Base-by-base conservation (phyloP, 1,140 invertebrate species). In the Stegodyphus dumicola region DNA sequence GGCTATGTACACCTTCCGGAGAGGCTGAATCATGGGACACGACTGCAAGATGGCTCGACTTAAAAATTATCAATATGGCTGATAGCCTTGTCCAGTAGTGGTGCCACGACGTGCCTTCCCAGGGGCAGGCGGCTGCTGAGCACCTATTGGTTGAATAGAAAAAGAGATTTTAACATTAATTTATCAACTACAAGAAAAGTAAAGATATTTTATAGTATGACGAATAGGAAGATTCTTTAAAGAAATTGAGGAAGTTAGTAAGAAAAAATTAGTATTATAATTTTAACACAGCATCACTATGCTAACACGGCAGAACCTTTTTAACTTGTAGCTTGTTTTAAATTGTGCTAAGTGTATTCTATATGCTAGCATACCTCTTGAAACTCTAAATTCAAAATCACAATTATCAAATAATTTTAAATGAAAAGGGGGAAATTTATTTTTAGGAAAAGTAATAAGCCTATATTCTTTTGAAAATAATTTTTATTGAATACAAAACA, bases 11-110 rank as follows among this genome's bases (percentile, higher is more conserved):
- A 84, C 81, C 73, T 75, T 84, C 81, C 9, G 15, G 65, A 65
- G 13, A 76, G 81, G 74, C 67, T 73, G 79, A 52, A 74, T 84
- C 51, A 54, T 53, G 71, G 71, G 71, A 48, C 67, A 60, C 60
- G 78, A 69, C 74, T 69, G n/a, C 81, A 77, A 76, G 81, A 76
- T 52, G 81, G 81, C 64, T 67, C 48, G 56, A 49, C 33, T 77
- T 69, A 73, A 75, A 83, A 66, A 17, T 67, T 77, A 70, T 84
- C 81, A 84, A 33, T 84, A 84, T 48, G 81, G 81, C 65, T 84
- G 81, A 76, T 84, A 84, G 52, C 81, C 81, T 75, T 83, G 79
- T 67, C 81, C 81, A 60, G 81, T 84, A 60, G 81, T 84, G 71
- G 81, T 84, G 65, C 81, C 81, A 70, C 81, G 81, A 56, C 81